Base-by-base conservation (phyloP, 2,797 vertebrate genomes). In the Channallabes apus region DNA sequence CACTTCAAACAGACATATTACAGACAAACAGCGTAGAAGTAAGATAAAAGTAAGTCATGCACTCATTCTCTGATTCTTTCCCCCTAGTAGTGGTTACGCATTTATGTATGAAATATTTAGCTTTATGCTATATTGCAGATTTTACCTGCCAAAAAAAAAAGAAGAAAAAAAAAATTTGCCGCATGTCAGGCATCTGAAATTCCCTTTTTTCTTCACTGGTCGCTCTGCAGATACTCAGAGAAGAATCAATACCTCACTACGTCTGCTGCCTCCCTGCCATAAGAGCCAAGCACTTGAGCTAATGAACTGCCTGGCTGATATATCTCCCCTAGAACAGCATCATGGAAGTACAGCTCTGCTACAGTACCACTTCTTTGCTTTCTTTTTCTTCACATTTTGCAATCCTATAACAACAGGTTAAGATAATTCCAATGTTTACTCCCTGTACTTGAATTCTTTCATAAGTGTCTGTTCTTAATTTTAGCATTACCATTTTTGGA, bases 271-370 rank as follows among this genome's bases (percentile, higher is more conserved):
- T 58, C 86, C 80, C 67, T 82, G 82, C 84, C 89, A 87, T 76
- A 87, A 90, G 75, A 94, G 92, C 92, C 92, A 94, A 94, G 95
- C 94, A 96, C 95, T 95, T 90, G 92, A 91, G 92, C 93, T 96
- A 95, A 96, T 95, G 95, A 96, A 94, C 93, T 95, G 95, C 93
- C 94, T 88, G 86, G 82, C 87, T 96, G 94, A 96, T 95, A 94
- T 93, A 96, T 94, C 85, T 90, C 88, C 90, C 89, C 88, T 89
- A 82, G 77, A 90, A 91, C 89, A 85, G 88, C 84, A 88, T 90
- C 92, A 89, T 90, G 64, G 91, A 91, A 90, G 93, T 91, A 91
- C 88, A 92, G 92, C 91, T 92, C 89, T 94, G 94, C 93, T 92
- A 93, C 92, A 93, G 90, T 92, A 95, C 95, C 95, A 94, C 87